These are phyloP conservation scores for Caprella mutica DNA, from an alignment of 2,888 invertebrate genomes.

Conservation along the genomic window DNA sequence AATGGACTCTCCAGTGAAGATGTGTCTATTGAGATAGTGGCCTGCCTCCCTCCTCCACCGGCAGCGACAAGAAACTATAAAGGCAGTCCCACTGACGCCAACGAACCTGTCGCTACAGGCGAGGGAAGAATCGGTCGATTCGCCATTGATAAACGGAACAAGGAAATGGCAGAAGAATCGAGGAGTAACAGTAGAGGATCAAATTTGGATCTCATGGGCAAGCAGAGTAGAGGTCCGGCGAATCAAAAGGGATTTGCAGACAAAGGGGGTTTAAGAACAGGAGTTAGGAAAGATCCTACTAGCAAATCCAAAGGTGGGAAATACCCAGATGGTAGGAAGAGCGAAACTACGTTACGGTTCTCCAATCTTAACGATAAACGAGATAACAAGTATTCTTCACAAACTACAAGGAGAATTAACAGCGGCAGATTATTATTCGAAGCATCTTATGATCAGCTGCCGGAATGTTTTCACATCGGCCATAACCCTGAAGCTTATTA, in stretches of 20 bases:
- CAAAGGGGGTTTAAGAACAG: too few relatives aligned
- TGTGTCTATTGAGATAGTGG: constrained; percentile 3
- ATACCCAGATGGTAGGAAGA: not conserved
- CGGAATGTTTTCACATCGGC: constrained; percentile 35
- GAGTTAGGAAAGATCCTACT: too few relatives aligned
- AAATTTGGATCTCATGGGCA: too few relatives aligned
- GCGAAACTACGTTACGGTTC: not conserved
- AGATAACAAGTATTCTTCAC: not conserved
- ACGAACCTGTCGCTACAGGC: not conserved
- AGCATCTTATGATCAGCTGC: constrained; percentile 36
- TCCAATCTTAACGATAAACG: not conserved
- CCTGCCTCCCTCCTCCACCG: constrained; percentile 1
- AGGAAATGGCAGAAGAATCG: too few relatives aligned
- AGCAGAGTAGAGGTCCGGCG: too few relatives aligned
- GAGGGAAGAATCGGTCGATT: constrained; percentile 4
- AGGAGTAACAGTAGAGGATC: too few relatives aligned
- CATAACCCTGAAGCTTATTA: constrained; percentile 44
- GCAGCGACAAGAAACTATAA: not conserved
- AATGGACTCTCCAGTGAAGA: constrained; percentile 4
- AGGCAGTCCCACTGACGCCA: not conserved
- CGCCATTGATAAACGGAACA: not conserved
- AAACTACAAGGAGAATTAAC: not conserved
- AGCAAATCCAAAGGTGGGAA: not conserved
- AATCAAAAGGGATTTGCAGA: too few relatives aligned
- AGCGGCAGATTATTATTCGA: constrained; percentile 14